phyloP scores from a whole-genome alignment of 2,888 invertebrate genomes.

The Allophyes oxyacanthae region DNA sequence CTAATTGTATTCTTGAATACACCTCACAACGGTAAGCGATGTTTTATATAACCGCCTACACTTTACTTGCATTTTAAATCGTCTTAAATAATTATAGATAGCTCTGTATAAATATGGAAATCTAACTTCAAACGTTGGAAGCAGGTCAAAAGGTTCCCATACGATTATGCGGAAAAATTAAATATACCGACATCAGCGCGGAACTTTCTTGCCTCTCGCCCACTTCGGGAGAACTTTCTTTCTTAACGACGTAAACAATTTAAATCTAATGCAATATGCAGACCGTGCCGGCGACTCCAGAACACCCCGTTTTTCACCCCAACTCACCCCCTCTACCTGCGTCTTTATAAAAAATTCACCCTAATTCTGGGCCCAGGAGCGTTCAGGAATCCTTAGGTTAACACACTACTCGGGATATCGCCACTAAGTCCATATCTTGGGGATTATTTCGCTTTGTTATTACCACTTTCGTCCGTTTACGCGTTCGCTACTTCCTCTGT shows the following conservation, averaged over 20 bases:
- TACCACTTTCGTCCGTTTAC: slow-evolving; percentile 40
- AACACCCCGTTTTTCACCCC: slow-evolving; percentile 59
- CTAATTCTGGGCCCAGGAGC: slow-evolving; percentile 68
- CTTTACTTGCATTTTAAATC: too few species aligned
- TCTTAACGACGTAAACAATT: slow-evolving; percentile 89
- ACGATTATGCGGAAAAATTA: slow-evolving; percentile 67
- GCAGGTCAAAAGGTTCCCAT: slow-evolving; percentile 52
- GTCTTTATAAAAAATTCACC: slow-evolving; percentile 82
- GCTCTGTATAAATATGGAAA: neutral
- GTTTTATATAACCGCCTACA: too few species aligned
- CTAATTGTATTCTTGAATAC: too few species aligned
- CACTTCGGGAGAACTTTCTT: slow-evolving; percentile 79
- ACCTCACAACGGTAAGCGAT: too few species aligned
- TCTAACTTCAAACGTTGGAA: slow-evolving; percentile 17
- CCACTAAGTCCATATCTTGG: slow-evolving; percentile 51
- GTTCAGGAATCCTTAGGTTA: slow-evolving; percentile 60
- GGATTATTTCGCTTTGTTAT: slow-evolving; percentile 55
- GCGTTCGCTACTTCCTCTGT: slow-evolving; percentile 4
- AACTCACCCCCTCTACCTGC: slow-evolving; percentile 68
- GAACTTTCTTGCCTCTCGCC: slow-evolving; percentile 70
- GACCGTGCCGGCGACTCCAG: slow-evolving; percentile 72
- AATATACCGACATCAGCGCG: slow-evolving; percentile 63
- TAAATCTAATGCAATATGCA: slow-evolving; percentile 88
- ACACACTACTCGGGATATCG: slow-evolving; percentile 59
- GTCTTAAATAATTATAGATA: too few species aligned